A percentile compares a stretch with the other conserved stretches of the same genome.
Evolutionary conservation across 2,113 vertebrate genomes (phyloP).

Genomic region (Isurus oxyrinchus): DNA sequence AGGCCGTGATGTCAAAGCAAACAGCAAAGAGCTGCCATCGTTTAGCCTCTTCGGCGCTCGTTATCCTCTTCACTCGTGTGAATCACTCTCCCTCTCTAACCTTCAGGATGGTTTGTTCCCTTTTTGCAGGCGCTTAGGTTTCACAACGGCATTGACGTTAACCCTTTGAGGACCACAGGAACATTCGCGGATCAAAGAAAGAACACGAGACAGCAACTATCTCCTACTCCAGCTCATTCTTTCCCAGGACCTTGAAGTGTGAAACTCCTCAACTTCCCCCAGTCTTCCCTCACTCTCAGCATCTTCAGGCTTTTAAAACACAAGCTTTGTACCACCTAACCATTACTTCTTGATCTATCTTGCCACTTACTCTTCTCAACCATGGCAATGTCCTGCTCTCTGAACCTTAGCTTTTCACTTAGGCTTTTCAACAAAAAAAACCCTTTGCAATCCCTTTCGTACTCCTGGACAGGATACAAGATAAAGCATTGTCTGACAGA

Average conservation of each 20-base stretch:
- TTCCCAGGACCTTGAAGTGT: not conserved
- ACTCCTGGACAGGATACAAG: not conserved
- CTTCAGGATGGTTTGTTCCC: constrained; percentile 29
- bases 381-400: not conserved
- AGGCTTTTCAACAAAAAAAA: not conserved
- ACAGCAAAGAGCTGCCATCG: constrained; percentile 18
- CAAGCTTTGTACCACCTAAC: not conserved
- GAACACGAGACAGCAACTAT: too few species aligned
- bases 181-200: not conserved
- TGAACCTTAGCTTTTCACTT: not conserved
- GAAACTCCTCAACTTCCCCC: not conserved
- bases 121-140: constrained; percentile 25
- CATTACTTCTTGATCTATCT: constrained; percentile 24
- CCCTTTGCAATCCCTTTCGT: not conserved
- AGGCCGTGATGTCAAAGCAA: not conserved
- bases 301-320: not conserved
- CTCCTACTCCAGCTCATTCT: not conserved
- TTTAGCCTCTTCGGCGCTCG: constrained; percentile 24
- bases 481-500: not conserved
- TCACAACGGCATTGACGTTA: not conserved
- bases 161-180: constrained; percentile 2
- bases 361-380: constrained; percentile 3
- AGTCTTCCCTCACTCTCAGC: not conserved
- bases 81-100: constrained; percentile 20
- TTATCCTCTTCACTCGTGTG: constrained; percentile 23